Evolutionary conservation across 2,797 vertebrate species (phyloP).

Genomic region (Siniperca undulata): DNA sequence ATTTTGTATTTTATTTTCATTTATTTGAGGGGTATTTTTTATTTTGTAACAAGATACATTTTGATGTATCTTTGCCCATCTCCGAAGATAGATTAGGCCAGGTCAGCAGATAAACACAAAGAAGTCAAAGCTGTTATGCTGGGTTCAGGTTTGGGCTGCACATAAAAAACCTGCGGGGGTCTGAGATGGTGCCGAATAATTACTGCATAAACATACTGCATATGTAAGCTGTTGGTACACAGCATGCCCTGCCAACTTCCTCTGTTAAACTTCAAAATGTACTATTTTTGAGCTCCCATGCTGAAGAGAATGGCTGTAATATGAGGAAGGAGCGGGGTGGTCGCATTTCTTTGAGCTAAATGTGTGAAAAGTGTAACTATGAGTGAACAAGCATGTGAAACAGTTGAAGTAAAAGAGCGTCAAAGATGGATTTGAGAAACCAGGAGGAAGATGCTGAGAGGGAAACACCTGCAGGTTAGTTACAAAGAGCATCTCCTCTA

Average conservation of each 20-base stretch:
- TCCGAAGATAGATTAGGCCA: too few relatives aligned
- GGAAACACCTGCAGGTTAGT: slow-evolving; percentile 43
- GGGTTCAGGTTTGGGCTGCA: neutral
- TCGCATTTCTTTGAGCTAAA: neutral
- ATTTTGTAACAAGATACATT: too few relatives aligned
- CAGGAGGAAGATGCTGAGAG: neutral
- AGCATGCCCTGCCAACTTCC: slow-evolving; percentile 39
- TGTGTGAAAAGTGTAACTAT: neutral
- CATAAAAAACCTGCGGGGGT: too few relatives aligned
- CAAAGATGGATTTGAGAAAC: slow-evolving; percentile 23
- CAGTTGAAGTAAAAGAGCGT: neutral
- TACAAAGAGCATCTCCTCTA: too few relatives aligned
- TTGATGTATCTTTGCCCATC: too few relatives aligned
- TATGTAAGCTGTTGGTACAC: neutral
- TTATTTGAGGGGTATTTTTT: too few relatives aligned
- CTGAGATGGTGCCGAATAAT: neutral
- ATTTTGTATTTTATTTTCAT: too few relatives aligned
- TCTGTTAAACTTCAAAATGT: neutral
- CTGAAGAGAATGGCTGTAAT: too few relatives aligned
- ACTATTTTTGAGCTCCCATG: neutral
- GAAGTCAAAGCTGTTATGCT: neutral
- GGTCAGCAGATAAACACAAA: neutral
- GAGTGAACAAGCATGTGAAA: neutral
- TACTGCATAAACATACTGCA: too few relatives aligned
- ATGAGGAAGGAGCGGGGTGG: slow-evolving; percentile 24